These are phyloP conservation scores for Antheraea assamensis DNA, from an alignment of 2,888 invertebrate genomes.

Conservation along the genomic window DNA sequence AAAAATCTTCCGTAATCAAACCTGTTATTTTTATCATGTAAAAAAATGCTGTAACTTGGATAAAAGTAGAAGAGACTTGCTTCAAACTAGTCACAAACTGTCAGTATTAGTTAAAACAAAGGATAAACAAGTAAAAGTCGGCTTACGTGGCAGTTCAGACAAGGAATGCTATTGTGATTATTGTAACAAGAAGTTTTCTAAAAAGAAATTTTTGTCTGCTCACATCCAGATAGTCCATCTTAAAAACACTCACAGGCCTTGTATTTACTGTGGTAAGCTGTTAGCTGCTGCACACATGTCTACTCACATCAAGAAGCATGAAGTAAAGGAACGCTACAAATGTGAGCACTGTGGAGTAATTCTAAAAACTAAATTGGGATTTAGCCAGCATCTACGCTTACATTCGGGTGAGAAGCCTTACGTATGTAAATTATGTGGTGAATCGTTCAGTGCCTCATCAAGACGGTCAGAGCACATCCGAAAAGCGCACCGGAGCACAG, in stretches of 20 bases:
- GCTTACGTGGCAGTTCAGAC: conserved; percentile 56
- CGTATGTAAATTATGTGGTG: conserved; percentile 57
- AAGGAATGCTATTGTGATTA: conserved; percentile 66
- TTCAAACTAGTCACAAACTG: conserved; percentile 46
- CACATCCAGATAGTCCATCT: conserved; percentile 73
- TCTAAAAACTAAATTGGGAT: conserved; percentile 61
- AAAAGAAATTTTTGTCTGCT: conserved; percentile 62
- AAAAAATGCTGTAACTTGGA: conserved; percentile 61
- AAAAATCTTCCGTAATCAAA: conserved; percentile 59
- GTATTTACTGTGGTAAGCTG: conserved; percentile 62
- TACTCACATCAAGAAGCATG: conserved; percentile 62
- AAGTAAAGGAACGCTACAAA: conserved; percentile 38
- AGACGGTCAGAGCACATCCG: conserved; percentile 65
- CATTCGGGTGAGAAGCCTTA: conserved; percentile 72
- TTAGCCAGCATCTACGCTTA: conserved; percentile 62
- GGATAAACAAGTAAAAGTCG: conserved; percentile 55
- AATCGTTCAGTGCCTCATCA: conserved; percentile 66
- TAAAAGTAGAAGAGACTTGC: conserved; percentile 38
- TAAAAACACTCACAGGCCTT: conserved; percentile 66
- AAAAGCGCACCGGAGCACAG: conserved; percentile 49
- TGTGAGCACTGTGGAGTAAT: conserved; percentile 59
- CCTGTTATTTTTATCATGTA: conserved; percentile 64
- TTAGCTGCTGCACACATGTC: conserved; percentile 69
- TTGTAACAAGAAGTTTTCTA: conserved; percentile 65
- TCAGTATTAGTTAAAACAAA: conserved; percentile 53